Base-by-base conservation (phyloP, 2,113 vertebrate species). In the Antennarius striatus region DNA sequence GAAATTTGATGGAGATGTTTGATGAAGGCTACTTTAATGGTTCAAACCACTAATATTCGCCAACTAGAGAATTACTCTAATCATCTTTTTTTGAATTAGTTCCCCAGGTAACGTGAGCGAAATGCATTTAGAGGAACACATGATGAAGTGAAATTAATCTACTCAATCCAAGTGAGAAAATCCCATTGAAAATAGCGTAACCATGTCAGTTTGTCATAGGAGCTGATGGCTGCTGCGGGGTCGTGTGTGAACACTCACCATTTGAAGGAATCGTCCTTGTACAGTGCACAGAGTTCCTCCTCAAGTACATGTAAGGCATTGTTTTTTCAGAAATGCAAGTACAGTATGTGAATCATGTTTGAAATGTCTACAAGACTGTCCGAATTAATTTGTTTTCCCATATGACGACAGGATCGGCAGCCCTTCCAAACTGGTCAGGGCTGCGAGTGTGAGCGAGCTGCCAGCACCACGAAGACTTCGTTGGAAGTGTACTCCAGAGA, bases 201-300 rank as follows among this genome's bases (percentile, higher is more conserved):
- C 30, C 82, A 49, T 69, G 79, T 84, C 78, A 99, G 97, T 96
- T 99, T 82, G 93, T 98, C 45, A 85, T 99, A 86, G 96, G 96
- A 85, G 91, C 90, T 61, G 96, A 97, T 0, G 97, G 97, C 45
- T 92, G 94, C 79, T 99, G 96, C 0, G 98, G 98, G 3, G 92
- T 97, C 0, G 94, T 98, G 22, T 99, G 95, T 4, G 98, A 99
- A 68, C 97, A 99, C 67, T 99, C 98, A 0, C 91, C 98, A 0
- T 98, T 98, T 0, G 98, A 99, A 7, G 98, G 97, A 75, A 98
- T 99, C 4, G 93, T 98, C 13, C 91, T 98, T n/a, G 95, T 99
- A 65, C 96, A 99, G 79, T 99, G 96, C 85, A 91, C 92, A 0
- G 95, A 99, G 86, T 94, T 95, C 79, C 91, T 99, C 61, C 95